A percentile compares a stretch with the other conserved stretches of the same genome.
These are phyloP conservation scores for Charadrius vociferus DNA, from an alignment of 2,113 vertebrate species.

Conservation along the genomic window DNA sequence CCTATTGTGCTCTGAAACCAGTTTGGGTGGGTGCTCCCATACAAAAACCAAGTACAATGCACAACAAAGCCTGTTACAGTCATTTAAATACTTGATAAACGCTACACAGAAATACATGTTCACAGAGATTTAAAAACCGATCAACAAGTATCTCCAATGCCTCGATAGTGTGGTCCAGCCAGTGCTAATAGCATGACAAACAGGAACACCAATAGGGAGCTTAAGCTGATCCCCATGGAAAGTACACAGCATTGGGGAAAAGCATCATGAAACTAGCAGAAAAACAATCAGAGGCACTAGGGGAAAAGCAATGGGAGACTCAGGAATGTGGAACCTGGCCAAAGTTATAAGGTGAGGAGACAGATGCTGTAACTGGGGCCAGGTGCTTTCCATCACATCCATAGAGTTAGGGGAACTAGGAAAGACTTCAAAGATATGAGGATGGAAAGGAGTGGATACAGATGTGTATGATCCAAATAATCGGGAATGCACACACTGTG, in stretches of 20 bases:
- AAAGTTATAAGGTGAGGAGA: neutral
- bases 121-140: neutral
- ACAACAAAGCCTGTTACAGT: neutral
- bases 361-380: rapidly evolving
- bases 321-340: neutral
- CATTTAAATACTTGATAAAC: neutral
- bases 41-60: neutral
- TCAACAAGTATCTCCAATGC: neutral
- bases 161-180: rapidly evolving
- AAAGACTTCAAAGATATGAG: neutral
- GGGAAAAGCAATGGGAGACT: neutral
- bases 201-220: neutral
- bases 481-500: rapidly evolving
- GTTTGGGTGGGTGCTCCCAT: too few species aligned
- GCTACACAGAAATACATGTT: neutral
- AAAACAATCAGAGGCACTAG: neutral
- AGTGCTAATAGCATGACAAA: neutral
- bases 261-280: neutral
- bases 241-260: neutral
- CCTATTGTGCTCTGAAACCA: too few species aligned
- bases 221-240: neutral
- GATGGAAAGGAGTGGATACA: neutral
- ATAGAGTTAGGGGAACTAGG: neutral
- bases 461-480: neutral
- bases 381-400: neutral